phyloP scores from a whole-genome alignment of 2,888 invertebrate species.

The Eledona agricola region DNA sequence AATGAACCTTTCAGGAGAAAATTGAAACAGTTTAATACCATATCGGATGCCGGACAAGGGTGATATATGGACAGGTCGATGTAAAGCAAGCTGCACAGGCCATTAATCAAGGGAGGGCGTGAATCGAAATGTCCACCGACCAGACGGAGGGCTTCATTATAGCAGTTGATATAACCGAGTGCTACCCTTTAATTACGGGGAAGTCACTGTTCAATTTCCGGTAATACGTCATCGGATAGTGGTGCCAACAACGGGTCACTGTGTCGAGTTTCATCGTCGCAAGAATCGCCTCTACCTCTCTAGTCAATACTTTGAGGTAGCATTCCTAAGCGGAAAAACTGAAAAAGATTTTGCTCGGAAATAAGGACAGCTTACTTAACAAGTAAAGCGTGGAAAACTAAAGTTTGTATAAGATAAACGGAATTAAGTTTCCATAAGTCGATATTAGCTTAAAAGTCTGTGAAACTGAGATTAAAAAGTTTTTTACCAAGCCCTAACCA shows the following conservation, averaged over 20 bases:
- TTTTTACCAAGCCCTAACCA: too few species aligned
- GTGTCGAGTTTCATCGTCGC: conserved; percentile 1
- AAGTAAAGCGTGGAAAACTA: too few species aligned
- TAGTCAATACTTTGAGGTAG: too few species aligned
- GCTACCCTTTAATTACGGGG: conserved; percentile 52
- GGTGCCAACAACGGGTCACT: conserved; percentile 17
- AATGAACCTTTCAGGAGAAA: conserved; percentile 42
- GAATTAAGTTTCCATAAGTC: too few species aligned
- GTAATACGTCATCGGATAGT: conserved; percentile 49
- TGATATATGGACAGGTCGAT: conserved; percentile 60
- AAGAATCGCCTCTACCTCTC: too few species aligned
- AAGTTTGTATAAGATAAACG: too few species aligned
- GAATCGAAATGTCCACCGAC: conserved; percentile 52
- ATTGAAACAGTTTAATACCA: conserved; percentile 52
- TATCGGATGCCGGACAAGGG: conserved; percentile 46
- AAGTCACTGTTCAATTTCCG: conserved; percentile 52
- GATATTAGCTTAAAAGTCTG: too few species aligned
- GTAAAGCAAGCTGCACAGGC: conserved; percentile 57
- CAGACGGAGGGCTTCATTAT: conserved; percentile 52
- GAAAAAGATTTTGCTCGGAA: too few species aligned
- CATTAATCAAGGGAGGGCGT: conserved; percentile 59
- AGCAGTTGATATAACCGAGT: conserved; percentile 48
- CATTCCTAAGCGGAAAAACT: too few species aligned
- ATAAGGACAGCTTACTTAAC: too few species aligned
- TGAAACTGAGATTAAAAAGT: too few species aligned